phyloP scores from a whole-genome alignment of 2,113 vertebrate species.

The Vimba vimba region DNA sequence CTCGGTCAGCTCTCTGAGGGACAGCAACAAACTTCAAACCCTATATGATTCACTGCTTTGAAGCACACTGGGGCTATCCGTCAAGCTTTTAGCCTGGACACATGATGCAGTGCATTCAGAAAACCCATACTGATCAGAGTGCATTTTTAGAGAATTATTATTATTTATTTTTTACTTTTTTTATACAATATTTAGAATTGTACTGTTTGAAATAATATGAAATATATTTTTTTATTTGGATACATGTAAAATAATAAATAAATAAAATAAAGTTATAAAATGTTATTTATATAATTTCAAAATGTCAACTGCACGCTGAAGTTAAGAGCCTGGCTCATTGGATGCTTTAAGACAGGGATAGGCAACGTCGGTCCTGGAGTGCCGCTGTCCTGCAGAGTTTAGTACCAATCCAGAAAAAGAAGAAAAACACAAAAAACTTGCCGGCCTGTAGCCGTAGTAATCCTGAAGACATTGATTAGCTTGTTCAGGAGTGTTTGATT shows the following conservation, averaged over 20 bases:
- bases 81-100: not conserved
- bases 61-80: not conserved
- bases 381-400: no score
- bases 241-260: not conserved
- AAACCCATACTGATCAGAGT: not conserved
- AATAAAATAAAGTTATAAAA: not conserved
- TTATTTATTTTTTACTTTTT: no score
- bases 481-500: no score
- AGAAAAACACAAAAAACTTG: no score
- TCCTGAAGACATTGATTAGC: no score
- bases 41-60: not conserved
- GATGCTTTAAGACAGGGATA: not conserved
- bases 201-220: no score
- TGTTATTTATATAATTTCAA: not conserved
- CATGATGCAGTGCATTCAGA: not conserved
- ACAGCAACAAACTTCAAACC: constrained; percentile 2
- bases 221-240: not conserved
- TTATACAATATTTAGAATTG: no score
- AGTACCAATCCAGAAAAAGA: no score
- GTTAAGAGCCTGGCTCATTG: not conserved
- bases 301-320: not conserved
- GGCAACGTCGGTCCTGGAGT: no score
- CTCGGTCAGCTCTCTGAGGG: constrained; percentile 20
- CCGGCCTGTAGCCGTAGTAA: no score
- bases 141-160: not conserved